Percentiles rank a stretch among this genome's conserved stretches.
phyloP scores from a whole-genome alignment of 1,140 invertebrate genomes.

The Mya arenaria region DNA sequence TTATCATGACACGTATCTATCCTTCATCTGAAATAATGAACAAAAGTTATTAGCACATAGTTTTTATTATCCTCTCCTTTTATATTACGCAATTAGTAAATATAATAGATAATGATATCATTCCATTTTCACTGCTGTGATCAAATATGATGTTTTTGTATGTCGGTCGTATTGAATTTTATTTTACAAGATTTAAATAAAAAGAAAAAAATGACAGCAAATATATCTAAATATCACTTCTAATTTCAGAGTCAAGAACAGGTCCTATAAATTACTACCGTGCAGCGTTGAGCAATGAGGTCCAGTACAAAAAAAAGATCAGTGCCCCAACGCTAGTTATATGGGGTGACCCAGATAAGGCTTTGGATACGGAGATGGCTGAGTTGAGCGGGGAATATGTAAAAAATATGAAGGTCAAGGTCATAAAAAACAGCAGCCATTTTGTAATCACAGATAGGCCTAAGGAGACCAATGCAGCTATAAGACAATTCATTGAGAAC shows the following conservation, averaged over 20 bases:
- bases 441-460: constrained; percentile 90
- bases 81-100: too few relatives aligned
- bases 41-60: too few relatives aligned
- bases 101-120: too few relatives aligned
- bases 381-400: constrained; percentile 86
- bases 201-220: too few relatives aligned
- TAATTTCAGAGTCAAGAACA: constrained; percentile 87
- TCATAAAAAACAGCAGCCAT: constrained; percentile 86
- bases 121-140: too few relatives aligned
- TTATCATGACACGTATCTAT: too few relatives aligned
- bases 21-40: too few relatives aligned
- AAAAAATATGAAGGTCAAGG: constrained; percentile 84
- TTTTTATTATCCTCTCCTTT: too few relatives aligned
- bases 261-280: constrained; percentile 91
- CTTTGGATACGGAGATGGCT: constrained; percentile 84
- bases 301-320: constrained; percentile 62
- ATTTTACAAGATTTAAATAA: too few relatives aligned
- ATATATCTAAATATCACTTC: too few relatives aligned
- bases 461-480: constrained; percentile 85
- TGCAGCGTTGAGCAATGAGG: constrained; percentile 78
- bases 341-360: constrained; percentile 86
- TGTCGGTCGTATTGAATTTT: too few relatives aligned
- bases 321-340: constrained; percentile 84
- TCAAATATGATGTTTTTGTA: too few relatives aligned
- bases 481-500: constrained; percentile 85